Base-by-base conservation (phyloP, 1,140 invertebrate genomes). In the Zaprionus kolodkinae region DNA sequence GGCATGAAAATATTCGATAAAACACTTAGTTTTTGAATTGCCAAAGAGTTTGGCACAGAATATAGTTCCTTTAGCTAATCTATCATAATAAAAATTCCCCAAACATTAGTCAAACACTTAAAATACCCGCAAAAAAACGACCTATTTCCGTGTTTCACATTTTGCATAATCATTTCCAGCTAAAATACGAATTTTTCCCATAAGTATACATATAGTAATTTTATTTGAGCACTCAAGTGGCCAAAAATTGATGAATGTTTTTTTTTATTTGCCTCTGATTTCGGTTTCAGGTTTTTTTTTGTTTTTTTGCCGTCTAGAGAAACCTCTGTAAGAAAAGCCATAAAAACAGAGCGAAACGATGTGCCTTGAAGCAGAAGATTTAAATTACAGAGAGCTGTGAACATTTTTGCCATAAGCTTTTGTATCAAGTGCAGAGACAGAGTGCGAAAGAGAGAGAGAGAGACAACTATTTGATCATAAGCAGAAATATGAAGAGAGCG, bases 391-490 rank as follows among this genome's bases (percentile, higher is more conserved):
- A 85, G 57, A 85, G 57, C 69, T 77, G 81, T 76, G 81, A 85
- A 73, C 66, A 68, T 59, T 60, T 64, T 67, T 56, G 27, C 27
- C 40, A 57, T 64, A 35, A 63, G 50, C 56, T 75, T 75, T 75
- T 62, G 9, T 33, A n/a, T 15, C 50, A 36, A 60, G 78, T 69
- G 45, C 21, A 55, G 6, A 45, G 40, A 45, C 52, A 13, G 27
- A 55, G 5, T 6, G 33, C 6, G 15, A 15, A 11, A 40, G 36
- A 21, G 33, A 11, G 45, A 50, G 45, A 12, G 11, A 50, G 17
- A 21, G 17, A 15, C 25, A 30, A 84, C 79, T 88, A 80, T 84
- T 87, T 79, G 76, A 72, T 78, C 79, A 87, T 87, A 88, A 84
- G 83, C 83, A 87, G 80, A 84, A 87, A 87, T 80, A 78, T 72